Evolutionary conservation across 2,888 invertebrate genomes (phyloP).

Genomic region (Drosophila heteroneura): DNA sequence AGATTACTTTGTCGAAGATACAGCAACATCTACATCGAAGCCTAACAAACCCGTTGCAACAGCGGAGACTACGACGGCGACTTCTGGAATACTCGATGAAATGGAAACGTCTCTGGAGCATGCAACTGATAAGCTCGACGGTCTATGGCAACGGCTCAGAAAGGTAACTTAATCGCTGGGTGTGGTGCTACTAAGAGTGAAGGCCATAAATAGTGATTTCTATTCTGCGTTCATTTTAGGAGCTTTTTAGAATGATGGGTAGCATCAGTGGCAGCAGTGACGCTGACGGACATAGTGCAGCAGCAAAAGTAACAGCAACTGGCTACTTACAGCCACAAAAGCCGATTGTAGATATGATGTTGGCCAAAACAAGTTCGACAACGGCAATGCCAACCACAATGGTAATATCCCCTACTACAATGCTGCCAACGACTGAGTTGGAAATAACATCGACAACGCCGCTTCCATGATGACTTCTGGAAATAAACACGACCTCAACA

Average conservation of each 20-base stretch:
- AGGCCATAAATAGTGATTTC: slow-evolving; percentile 4
- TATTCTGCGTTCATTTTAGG: slow-evolving; percentile 35
- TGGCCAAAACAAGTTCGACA: not conserved
- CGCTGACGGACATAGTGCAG: slow-evolving; percentile 12
- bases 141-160: slow-evolving; percentile 63
- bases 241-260: slow-evolving; percentile 42
- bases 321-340: slow-evolving; percentile 18
- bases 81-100: slow-evolving; percentile 37
- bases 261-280: slow-evolving; percentile 20
- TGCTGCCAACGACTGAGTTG: not conserved
- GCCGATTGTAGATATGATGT: slow-evolving; percentile 18
- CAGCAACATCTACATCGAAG: slow-evolving; percentile 3
- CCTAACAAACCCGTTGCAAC: slow-evolving; percentile 6
- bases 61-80: slow-evolving; percentile 2
- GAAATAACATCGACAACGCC: slow-evolving; percentile 12
- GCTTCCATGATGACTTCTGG: slow-evolving; percentile 12
- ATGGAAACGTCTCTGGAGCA: slow-evolving; percentile 57
- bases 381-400: slow-evolving; percentile 14
- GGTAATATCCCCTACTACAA: slow-evolving; percentile 8
- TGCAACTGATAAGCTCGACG: slow-evolving; percentile 53
- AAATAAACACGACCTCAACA: not conserved
- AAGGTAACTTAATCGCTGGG: slow-evolving; percentile 44
- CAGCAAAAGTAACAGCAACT: not conserved
- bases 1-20: slow-evolving; percentile 38
- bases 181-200: not conserved